Conservation (phyloP, 2,888 invertebrate genomes). For the Ophion obscuratus region DNA sequence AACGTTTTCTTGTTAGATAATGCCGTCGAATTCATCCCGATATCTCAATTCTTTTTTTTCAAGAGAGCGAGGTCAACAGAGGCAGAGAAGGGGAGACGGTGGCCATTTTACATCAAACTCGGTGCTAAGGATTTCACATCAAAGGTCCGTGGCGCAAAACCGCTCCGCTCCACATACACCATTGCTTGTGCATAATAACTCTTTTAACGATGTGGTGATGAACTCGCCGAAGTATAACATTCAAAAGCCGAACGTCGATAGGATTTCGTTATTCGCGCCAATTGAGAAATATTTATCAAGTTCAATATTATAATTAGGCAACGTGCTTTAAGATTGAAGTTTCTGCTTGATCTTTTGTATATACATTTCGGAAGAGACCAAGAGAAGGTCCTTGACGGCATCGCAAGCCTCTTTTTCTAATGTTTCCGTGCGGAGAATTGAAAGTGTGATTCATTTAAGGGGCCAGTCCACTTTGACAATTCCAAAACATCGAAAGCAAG, state of each 20-base stretch:
- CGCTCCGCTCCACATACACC: neutral
- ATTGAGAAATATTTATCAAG: neutral
- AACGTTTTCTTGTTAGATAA: too few species aligned
- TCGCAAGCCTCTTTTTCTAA: neutral
- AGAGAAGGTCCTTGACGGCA: neutral
- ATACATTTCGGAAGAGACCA: neutral
- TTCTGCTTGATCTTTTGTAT: neutral
- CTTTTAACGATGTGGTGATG: neutral
- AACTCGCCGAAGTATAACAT: neutral
- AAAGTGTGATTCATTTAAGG: neutral
- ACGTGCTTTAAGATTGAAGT: neutral
- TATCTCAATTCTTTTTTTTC: too few species aligned
- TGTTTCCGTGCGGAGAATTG: neutral
- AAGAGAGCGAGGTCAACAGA: too few species aligned
- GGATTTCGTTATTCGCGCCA: neutral
- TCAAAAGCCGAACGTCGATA: neutral
- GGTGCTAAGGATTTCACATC: conserved; percentile 92
- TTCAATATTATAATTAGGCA: neutral
- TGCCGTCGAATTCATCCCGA: too few species aligned
- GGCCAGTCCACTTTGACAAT: too few species aligned
- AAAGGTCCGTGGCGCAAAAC: conserved; percentile 85
- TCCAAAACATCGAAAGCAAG: too few species aligned
- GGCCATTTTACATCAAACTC: conserved; percentile 88
- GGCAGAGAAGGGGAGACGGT: conserved; percentile 79
- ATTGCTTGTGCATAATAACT: too few species aligned